Evolutionary conservation across 2,113 vertebrate species (phyloP).

Genomic region (Empidonax traillii): DNA sequence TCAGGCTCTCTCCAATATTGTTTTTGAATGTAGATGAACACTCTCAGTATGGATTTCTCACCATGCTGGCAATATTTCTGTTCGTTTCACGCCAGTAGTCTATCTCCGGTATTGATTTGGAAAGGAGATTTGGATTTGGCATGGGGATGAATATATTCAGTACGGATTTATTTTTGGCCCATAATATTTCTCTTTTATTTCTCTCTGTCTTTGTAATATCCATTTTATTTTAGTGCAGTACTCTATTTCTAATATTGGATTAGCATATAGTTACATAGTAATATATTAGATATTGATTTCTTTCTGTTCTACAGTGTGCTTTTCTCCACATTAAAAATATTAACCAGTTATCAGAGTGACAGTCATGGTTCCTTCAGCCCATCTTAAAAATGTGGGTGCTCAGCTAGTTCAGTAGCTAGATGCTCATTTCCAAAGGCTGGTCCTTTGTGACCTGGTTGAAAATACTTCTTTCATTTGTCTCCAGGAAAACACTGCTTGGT

Average conservation of each 20-base stretch:
- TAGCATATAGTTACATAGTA: slow-evolving; percentile 15
- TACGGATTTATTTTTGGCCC: slow-evolving; percentile 27
- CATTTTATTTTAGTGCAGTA: slow-evolving; percentile 1
- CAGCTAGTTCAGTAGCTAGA: not conserved
- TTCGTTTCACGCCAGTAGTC: not conserved
- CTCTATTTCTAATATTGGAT: slow-evolving; percentile 15
- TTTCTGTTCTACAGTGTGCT: not conserved
- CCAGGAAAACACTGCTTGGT: not conserved
- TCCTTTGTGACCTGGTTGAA: not conserved
- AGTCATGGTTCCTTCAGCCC: not conserved
- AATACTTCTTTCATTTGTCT: not conserved
- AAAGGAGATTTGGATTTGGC: slow-evolving; percentile 37
- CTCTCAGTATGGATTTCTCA: slow-evolving; percentile 13
- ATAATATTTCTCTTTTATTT: slow-evolving; percentile 39
- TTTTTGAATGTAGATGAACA: slow-evolving; percentile 19
- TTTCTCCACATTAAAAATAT: not conserved
- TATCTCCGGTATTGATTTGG: slow-evolving; percentile 38
- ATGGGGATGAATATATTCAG: slow-evolving; percentile 10
- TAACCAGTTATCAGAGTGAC: not conserved
- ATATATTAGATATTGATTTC: slow-evolving; percentile 51
- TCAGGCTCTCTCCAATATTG: not conserved
- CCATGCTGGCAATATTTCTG: slow-evolving; percentile 13
- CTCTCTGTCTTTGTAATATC: slow-evolving; percentile 16
- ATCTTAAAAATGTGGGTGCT: not conserved
- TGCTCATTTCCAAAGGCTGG: not conserved